Conservation (phyloP, 2,888 invertebrate genomes). For the Minunthozetes semirufus region DNA sequence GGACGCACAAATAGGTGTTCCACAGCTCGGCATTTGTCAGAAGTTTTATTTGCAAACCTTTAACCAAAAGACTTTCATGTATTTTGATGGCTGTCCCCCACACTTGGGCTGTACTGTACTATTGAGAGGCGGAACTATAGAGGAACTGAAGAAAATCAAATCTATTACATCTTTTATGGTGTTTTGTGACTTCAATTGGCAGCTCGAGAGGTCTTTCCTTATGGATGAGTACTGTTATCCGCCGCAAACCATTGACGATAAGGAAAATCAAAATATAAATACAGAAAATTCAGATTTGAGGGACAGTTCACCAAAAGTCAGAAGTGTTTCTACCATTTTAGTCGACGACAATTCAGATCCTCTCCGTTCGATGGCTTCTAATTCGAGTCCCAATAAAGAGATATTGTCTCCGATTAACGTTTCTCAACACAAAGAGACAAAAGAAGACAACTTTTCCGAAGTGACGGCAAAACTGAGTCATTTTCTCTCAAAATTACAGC, state of each 20-base stretch:
- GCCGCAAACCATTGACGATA: background rate
- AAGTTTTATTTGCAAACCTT: conserved; percentile 38
- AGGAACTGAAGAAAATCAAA: conserved; percentile 73
- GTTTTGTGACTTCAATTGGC: conserved; percentile 80
- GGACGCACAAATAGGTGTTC: conserved; percentile 76
- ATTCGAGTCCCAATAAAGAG: background rate
- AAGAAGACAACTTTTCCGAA: conserved; percentile 21
- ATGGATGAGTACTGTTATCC: conserved; percentile 57
- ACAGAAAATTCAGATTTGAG: background rate
- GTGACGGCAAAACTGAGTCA: conserved; percentile 24
- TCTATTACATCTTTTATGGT: conserved; percentile 72
- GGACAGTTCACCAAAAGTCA: background rate
- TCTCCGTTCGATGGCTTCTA: conserved; percentile 51
- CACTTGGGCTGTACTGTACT: conserved; percentile 79
- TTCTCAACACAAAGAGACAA: background rate
- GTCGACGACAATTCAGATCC: conserved; percentile 79
- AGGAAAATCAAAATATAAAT: background rate
- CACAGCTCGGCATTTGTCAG: conserved; percentile 71
- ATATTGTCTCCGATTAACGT: background rate
- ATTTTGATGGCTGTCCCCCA: conserved; percentile 80
- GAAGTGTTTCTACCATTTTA: conserved; percentile 48
- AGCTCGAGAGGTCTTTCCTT: conserved; percentile 80
- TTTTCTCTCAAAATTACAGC: conserved; percentile 42
- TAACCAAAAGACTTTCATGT: conserved; percentile 75
- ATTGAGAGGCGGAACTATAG: conserved; percentile 64